Conservation (phyloP, 2,888 invertebrate genomes). For the Leptopterna dolabrata region DNA sequence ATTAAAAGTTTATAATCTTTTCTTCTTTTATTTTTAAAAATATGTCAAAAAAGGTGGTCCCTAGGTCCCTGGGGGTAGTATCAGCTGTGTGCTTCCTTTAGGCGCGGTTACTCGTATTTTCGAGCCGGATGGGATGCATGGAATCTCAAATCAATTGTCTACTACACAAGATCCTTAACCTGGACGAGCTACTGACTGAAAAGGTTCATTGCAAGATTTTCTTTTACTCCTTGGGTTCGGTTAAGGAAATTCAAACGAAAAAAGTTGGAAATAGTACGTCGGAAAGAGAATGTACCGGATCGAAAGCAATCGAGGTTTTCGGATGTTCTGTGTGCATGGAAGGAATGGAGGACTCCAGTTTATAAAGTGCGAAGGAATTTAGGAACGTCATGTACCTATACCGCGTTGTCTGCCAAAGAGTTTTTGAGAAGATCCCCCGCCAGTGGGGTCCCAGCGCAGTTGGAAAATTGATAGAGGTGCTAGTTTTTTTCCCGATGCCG, state of each 20-base stretch:
- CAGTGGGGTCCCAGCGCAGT: not conserved
- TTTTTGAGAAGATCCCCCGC: not conserved
- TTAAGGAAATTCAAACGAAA: not conserved
- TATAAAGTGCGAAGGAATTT: not conserved
- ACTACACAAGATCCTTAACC: too few relatives aligned
- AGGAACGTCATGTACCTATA: not conserved
- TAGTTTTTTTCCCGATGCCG: conserved; percentile 12
- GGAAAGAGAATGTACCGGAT: not conserved
- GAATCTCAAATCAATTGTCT: too few relatives aligned
- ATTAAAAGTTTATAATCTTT: too few relatives aligned
- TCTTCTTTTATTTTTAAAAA: too few relatives aligned
- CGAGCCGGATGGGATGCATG: too few relatives aligned
- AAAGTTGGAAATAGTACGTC: not conserved
- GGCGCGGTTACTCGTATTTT: too few relatives aligned
- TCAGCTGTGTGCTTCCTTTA: too few relatives aligned
- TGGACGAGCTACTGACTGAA: too few relatives aligned
- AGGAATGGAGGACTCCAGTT: not conserved
- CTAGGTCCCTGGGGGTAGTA: too few relatives aligned
- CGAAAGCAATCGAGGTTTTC: not conserved
- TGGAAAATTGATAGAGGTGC: conserved; percentile 38
- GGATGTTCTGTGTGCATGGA: not conserved
- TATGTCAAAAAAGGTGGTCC: too few relatives aligned
- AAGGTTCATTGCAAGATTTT: too few relatives aligned
- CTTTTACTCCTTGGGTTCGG: not conserved
- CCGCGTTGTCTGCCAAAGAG: not conserved